A percentile compares a stretch with the other conserved stretches of the same genome.
Evolutionary conservation across 2,888 invertebrate species (phyloP).

Genomic region (Apamea anceps): DNA sequence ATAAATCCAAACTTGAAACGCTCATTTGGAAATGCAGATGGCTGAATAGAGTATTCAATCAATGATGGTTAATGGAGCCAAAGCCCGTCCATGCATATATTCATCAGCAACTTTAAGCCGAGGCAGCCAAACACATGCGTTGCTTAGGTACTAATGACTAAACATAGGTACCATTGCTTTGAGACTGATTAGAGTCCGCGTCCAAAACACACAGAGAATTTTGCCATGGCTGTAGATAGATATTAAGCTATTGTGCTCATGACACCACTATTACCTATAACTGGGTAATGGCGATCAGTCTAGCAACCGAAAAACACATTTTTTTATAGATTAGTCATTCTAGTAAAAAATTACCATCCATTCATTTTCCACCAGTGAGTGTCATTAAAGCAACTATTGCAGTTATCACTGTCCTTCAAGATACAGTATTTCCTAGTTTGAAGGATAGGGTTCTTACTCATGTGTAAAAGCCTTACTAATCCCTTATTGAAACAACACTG

Average conservation of each 20-base stretch:
- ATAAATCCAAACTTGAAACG: neutral
- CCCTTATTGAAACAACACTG: no score
- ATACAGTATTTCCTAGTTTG: no score
- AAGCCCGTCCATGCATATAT: constrained; percentile 56
- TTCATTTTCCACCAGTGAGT: no score
- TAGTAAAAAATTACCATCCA: no score
- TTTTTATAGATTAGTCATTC: no score
- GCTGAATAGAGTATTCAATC: constrained; percentile 32
- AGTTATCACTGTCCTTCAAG: no score
- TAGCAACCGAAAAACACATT: no score
- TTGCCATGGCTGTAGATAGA: neutral
- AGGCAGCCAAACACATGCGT: constrained; percentile 42
- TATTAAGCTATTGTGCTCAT: neutral
- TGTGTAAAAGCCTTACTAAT: no score
- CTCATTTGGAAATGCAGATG: constrained; percentile 7
- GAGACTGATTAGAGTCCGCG: constrained; percentile 46
- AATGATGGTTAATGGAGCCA: constrained; percentile 36
- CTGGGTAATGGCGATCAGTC: no score
- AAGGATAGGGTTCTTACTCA: no score
- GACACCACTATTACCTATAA: neutral
- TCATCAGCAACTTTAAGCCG: constrained; percentile 57
- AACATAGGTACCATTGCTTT: constrained; percentile 56
- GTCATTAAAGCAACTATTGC: no score
- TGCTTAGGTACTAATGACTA: constrained; percentile 59
- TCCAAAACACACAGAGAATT: constrained; percentile 9